These are phyloP conservation scores for Mythimna pallens DNA, from an alignment of 2,888 invertebrate genomes.

Conservation along the genomic window DNA sequence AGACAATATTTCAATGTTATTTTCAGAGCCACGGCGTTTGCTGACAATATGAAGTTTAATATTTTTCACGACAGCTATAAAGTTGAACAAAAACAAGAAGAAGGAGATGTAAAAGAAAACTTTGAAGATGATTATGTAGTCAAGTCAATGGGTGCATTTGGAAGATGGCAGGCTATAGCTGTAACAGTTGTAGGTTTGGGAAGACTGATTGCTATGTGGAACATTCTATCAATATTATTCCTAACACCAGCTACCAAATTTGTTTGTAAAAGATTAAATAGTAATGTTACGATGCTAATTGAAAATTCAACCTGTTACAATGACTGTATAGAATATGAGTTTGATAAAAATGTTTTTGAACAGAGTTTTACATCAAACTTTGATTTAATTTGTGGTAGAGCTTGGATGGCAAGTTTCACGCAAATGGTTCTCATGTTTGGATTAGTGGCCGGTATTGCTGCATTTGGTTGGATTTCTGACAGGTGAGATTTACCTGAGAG, in stretches of 20 bases:
- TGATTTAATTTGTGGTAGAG: conserved; percentile 74
- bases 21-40: conserved; percentile 50
- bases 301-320: conserved; percentile 75
- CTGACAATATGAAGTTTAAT: conserved; percentile 39
- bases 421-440: conserved; percentile 79
- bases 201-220: conserved; percentile 73
- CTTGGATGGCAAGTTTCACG: conserved; percentile 77
- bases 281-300: conserved; percentile 60
- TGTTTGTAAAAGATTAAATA: conserved; percentile 68
- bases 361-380: conserved; percentile 74
- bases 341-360: conserved; percentile 68
- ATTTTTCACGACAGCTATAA: conserved; percentile 14
- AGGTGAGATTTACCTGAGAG: conserved; percentile 74
- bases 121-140: conserved; percentile 76
- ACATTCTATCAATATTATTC: conserved; percentile 72
- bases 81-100: conserved; percentile 26
- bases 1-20: conserved; percentile 38
- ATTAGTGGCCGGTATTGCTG: conserved; percentile 70
- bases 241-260: conserved; percentile 75
- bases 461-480: conserved; percentile 81
- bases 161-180: conserved; percentile 73
- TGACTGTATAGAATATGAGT: conserved; percentile 73
- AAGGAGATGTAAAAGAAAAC: conserved; percentile 28
- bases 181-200: conserved; percentile 61
- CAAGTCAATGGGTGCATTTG: conserved; percentile 76